These are phyloP conservation scores for Gnathonemus longibarbis DNA, from an alignment of 2,113 vertebrate species.

Conservation along the genomic window DNA sequence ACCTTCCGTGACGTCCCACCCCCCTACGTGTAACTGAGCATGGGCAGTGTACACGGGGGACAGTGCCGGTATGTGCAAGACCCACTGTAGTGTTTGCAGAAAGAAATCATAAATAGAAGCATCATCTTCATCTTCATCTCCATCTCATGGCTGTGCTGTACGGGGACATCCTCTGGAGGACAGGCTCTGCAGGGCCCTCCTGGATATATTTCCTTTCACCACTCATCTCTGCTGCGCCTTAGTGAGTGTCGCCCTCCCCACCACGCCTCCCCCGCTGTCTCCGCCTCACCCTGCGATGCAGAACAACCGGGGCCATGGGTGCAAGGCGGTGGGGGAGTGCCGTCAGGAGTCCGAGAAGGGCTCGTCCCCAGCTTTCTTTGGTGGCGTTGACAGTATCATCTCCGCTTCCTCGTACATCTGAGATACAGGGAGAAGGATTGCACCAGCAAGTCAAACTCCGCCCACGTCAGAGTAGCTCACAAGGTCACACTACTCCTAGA, in stretches of 20 bases:
- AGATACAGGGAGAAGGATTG: not conserved
- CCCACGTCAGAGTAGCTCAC: not conserved
- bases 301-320: not conserved
- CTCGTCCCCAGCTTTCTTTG: conserved; percentile 47
- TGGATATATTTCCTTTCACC: not conserved
- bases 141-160: not conserved
- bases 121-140: not conserved
- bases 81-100: not conserved
- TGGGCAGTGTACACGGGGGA: not conserved
- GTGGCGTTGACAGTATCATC: conserved; percentile 54
- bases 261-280: not conserved
- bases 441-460: not conserved
- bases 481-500: not conserved
- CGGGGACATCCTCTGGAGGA: not conserved
- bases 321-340: not conserved
- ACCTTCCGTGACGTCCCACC: not conserved
- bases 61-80: not conserved
- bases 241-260: not conserved
- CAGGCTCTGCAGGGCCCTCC: not conserved
- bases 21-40: not conserved
- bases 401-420: conserved; percentile 31
- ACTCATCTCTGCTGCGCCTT: not conserved
- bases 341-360: not conserved
- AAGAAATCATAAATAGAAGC: not conserved
- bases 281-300: not conserved